A percentile compares a stretch with the other conserved stretches of the same genome.
Evolutionary conservation across 2,113 vertebrate species (phyloP).

Genomic region (Aythya baeri): DNA sequence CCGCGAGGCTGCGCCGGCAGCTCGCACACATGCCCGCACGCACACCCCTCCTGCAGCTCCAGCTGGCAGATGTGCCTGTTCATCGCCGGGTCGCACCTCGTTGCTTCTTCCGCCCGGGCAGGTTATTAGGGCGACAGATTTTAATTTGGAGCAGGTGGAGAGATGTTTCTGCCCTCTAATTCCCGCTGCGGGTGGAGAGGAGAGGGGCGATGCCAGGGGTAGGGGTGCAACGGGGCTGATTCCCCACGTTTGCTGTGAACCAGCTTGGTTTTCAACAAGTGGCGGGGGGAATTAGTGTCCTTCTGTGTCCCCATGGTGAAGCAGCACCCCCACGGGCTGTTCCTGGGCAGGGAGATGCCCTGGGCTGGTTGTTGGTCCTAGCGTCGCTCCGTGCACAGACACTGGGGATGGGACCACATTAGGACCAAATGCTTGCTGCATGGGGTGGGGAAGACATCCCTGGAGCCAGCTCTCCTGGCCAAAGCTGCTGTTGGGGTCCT

Average conservation of each 20-base stretch:
- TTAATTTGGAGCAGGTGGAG: not conserved
- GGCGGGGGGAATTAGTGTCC: fast-evolving
- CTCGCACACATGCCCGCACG: not conserved
- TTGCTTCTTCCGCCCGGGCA: not conserved
- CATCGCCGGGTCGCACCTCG: conserved; percentile 50
- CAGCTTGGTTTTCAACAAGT: not conserved
- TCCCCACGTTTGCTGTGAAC: fast-evolving
- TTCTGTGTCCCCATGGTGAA: fast-evolving
- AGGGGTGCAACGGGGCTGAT: fast-evolving
- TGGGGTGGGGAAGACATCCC: not conserved
- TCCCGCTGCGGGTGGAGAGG: fast-evolving
- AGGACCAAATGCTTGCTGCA: fast-evolving
- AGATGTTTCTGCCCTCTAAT: conserved; percentile 15
- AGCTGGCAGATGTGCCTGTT: conserved; percentile 43
- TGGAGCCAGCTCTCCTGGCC: not conserved
- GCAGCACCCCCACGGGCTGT: not conserved
- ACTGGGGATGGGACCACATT: not conserved
- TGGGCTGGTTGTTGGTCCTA: fast-evolving
- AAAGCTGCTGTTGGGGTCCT: not conserved
- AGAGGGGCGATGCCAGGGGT: not conserved
- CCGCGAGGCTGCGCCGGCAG: not conserved
- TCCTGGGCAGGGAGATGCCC: not conserved
- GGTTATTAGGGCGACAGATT: conserved; percentile 18
- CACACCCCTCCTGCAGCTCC: not conserved
- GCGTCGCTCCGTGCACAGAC: not conserved